Evolutionary conservation across 2,113 vertebrate species (phyloP), one percentile per base, ranked within the genome.

Genomic region (Oreochromis tanganicae): DNA sequence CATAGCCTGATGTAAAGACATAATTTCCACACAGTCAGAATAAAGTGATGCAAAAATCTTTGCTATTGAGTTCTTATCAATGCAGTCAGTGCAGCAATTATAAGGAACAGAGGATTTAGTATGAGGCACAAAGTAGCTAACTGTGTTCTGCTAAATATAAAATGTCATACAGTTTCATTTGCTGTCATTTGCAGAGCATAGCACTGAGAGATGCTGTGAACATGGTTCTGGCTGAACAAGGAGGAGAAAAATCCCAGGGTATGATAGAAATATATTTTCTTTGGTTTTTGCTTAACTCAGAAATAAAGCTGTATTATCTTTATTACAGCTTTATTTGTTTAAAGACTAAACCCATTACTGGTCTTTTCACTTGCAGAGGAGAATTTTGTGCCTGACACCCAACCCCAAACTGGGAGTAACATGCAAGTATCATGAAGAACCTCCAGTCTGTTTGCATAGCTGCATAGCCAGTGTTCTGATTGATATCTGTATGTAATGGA

Each of bases 301-400:
- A 66, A 79, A 17, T 78, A 73, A 13, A 59, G 14, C 32, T 43
- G 24, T 9, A 81, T 11, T 82, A 9, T 61, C 4, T n/a, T 61
- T 36, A 32, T 63, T 63, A 36, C 17, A 36, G 59, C 32, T 63
- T 63, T 63, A 63, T 63, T 63, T 10, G 43, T 80, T 16, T 66
- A 81, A 3, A 80, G 8, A 17, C 14, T 66, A 4, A 73, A 54
- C 12, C 3, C 11, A 46, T 46, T 11, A 46, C 7, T 88, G 14
- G 59, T 61, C 2, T 57, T 80, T 92, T 89, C 81, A 84, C 84
- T 87, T 85, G 12, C 96, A 99, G 98, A 95, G 86, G 89, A 94
- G 61, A 89, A 83, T 9, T 91, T 95, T 91, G 92, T 97, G 85
- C 96, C 97, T 68, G 97, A 97, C 91, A 97, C 96, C 32, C 97